Percentiles rank a stretch among this genome's conserved stretches.
Conservation (phyloP, 2,797 vertebrate species). For the Paedocypris micromegethes region DNA sequence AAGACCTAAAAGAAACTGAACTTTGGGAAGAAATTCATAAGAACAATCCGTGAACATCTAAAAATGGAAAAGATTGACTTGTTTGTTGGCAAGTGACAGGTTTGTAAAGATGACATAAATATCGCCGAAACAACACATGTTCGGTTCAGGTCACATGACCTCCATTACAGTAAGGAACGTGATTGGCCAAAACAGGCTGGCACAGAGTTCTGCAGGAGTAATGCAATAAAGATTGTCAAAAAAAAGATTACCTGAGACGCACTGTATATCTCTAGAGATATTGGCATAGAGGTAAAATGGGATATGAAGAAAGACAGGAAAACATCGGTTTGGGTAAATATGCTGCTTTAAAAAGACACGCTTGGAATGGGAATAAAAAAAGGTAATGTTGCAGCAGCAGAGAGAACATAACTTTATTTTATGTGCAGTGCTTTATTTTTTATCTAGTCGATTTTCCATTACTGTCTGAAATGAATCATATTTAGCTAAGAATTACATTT, state of each 20-base stretch:
- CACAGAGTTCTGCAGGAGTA: conserved; percentile 23
- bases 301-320: conserved; percentile 27
- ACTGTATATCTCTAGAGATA: conserved; percentile 8
- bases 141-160: conserved; percentile 21
- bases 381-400: conserved; percentile 23
- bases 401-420: conserved; percentile 35
- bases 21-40: no score
- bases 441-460: conserved; percentile 45
- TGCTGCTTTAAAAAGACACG: conserved; percentile 40
- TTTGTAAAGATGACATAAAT: conserved; percentile 19
- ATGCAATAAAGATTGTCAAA: conserved; percentile 40
- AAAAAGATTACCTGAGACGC: conserved; percentile 25
- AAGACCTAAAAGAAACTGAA: no score
- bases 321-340: conserved; percentile 47
- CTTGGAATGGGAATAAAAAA: conserved; percentile 44
- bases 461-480: conserved; percentile 45
- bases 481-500: conserved; percentile 33
- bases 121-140: conserved; percentile 29
- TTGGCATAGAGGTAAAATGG: conserved; percentile 39
- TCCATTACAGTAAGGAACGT: conserved; percentile 14
- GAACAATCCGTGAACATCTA: no score
- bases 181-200: conserved; percentile 4
- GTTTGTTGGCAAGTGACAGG: background rate
- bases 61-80: no score
- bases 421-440: conserved; percentile 24